A percentile compares a stretch with the other conserved stretches of the same genome.
Conservation (phyloP, 2,888 invertebrate species). For the Willowsia nigromaculata region DNA sequence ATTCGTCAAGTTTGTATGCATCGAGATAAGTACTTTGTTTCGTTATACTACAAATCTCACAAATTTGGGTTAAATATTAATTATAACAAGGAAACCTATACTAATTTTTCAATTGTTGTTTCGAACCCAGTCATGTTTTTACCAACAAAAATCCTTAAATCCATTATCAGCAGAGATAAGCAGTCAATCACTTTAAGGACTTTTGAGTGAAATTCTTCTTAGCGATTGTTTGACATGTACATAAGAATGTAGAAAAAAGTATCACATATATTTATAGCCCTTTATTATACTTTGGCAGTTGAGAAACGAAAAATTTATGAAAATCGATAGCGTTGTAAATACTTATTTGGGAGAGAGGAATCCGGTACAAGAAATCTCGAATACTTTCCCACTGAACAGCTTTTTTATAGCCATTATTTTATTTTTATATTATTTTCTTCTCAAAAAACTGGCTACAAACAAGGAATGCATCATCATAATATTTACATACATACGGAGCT, state of each 20-base stretch:
- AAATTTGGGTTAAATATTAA: neutral
- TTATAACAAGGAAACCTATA: neutral
- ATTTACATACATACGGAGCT: neutral
- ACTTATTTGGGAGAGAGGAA: constrained; percentile 30
- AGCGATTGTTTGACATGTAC: neutral
- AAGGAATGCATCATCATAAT: constrained; percentile 17
- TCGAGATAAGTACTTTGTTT: neutral
- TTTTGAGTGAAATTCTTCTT: neutral
- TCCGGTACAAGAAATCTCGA: constrained; percentile 41
- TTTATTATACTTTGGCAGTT: neutral
- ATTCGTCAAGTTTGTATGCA: neutral
- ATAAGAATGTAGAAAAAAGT: neutral
- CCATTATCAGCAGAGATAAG: neutral
- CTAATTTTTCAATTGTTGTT: too few relatives aligned
- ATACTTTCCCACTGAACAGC: constrained; percentile 26
- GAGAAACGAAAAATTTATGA: neutral
- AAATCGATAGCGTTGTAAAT: constrained; percentile 27
- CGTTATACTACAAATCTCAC: neutral
- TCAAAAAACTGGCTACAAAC: constrained; percentile 38
- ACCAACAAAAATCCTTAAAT: neutral
- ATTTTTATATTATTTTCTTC: constrained; percentile 41
- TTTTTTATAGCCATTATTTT: constrained; percentile 30
- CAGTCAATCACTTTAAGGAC: neutral
- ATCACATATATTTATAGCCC: neutral
- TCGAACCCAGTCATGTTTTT: too few relatives aligned